phyloP scores from a whole-genome alignment of 2,888 invertebrate species.

The Ophioninae sp. region DNA sequence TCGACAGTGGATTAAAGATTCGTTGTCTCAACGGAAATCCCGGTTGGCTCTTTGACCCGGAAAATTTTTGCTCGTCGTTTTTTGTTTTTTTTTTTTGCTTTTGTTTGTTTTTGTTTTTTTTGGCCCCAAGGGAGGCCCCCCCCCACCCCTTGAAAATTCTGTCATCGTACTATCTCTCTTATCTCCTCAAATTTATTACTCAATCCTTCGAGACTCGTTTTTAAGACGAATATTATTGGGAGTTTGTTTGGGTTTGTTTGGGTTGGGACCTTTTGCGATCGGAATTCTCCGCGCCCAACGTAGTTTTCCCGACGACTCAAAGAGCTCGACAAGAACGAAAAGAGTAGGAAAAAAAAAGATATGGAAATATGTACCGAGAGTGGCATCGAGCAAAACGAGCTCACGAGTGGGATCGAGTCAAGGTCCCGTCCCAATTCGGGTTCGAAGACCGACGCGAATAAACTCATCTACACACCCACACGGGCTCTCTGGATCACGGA shows the following conservation, averaged over 20 bases:
- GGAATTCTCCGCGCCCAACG: not conserved
- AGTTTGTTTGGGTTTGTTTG: too few relatives aligned
- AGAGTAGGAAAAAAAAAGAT: not conserved
- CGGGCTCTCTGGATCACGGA: conserved; percentile 55
- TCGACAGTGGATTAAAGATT: not conserved
- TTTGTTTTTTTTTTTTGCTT: too few relatives aligned
- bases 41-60: not conserved
- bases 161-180: too few relatives aligned
- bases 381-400: conserved; percentile 47
- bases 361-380: conserved; percentile 11
- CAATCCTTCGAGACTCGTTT: not conserved
- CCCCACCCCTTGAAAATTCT: too few relatives aligned
- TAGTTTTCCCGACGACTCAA: not conserved
- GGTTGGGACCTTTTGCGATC: not conserved
- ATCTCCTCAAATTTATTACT: too few relatives aligned
- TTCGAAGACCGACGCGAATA: conserved; percentile 73
- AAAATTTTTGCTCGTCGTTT: too few relatives aligned
- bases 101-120: too few relatives aligned
- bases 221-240: not conserved
- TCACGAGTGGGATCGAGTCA: conserved; percentile 69
- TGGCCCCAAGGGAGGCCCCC: too few relatives aligned
- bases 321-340: conserved; percentile 1
- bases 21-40: not conserved
- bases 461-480: not conserved
- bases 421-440: conserved; percentile 76